Conservation (phyloP, 2,113 vertebrate genomes). For the Lamprologus sp. region DNA sequence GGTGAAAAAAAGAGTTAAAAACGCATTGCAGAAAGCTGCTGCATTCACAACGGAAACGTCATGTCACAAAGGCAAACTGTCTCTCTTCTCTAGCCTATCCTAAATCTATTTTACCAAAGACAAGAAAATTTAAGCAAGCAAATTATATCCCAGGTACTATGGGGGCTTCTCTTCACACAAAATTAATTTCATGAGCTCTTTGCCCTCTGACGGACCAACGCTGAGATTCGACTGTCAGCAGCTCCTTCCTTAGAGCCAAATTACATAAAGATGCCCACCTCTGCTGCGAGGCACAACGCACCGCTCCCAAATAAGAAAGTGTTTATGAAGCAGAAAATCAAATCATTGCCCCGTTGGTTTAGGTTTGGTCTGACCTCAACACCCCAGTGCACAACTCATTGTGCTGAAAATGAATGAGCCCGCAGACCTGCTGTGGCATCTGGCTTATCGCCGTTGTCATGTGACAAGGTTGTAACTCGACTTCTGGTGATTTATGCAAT, state of each 20-base stretch:
- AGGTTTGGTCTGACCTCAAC: constrained; percentile 45
- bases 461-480: neutral
- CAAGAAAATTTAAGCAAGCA: constrained; percentile 14
- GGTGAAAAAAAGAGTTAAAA: constrained; percentile 19
- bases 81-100: neutral
- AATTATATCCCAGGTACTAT: constrained; percentile 10
- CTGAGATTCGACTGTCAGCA: constrained; percentile 38
- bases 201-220: constrained; percentile 26
- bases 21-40: neutral
- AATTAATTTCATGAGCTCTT: constrained; percentile 51
- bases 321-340: constrained; percentile 70
- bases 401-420: constrained; percentile 57
- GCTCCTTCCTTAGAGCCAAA: constrained; percentile 44
- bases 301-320: constrained; percentile 60
- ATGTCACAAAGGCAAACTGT: neutral
- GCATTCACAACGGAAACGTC: neutral
- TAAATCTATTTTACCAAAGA: constrained; percentile 29
- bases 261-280: constrained; percentile 51
- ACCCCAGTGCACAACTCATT: constrained; percentile 48
- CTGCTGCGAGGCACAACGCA: constrained; percentile 40
- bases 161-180: constrained; percentile 29
- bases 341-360: constrained; percentile 58
- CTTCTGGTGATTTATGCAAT: neutral
- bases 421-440: constrained; percentile 14
- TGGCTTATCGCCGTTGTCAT: neutral